Conservation (phyloP, 2,797 vertebrate genomes). For the Acridotheres tristis region DNA sequence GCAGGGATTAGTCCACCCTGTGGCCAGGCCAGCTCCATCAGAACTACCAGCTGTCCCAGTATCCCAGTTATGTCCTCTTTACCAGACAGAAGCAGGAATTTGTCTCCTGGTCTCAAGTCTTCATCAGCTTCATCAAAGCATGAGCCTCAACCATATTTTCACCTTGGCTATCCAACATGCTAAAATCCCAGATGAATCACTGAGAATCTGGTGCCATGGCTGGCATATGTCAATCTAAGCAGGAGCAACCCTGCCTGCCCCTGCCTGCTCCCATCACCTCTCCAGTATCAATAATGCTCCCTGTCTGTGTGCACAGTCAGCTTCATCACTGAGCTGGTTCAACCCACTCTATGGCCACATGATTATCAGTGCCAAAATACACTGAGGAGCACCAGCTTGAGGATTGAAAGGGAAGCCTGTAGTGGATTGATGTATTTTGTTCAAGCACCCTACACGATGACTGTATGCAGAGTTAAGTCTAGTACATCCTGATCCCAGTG, state of each 20-base stretch:
- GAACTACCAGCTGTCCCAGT: not conserved
- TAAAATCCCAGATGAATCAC: not conserved
- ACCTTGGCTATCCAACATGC: not conserved
- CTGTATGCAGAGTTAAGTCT: not conserved
- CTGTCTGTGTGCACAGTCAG: not conserved
- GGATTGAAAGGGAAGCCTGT: not conserved
- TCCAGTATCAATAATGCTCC: not conserved
- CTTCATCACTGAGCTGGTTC: not conserved
- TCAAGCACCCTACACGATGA: not conserved
- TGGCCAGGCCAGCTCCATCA: not conserved
- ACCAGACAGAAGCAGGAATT: not conserved
- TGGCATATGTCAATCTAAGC: not conserved
- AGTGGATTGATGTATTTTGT: not conserved
- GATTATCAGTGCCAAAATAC: not conserved
- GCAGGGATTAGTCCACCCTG: not conserved
- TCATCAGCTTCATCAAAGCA: not conserved
- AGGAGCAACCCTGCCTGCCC: not conserved
- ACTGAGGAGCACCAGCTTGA: not conserved
- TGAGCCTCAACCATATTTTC: not conserved
- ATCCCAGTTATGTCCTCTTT: not conserved
- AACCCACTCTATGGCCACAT: not conserved
- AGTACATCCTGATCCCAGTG: not conserved
- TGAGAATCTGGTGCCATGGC: not conserved
- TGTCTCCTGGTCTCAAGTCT: not conserved
- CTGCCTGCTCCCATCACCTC: not conserved